phyloP scores from a whole-genome alignment of 2,113 vertebrate species.

The Lamprologus ornatipinnis region DNA sequence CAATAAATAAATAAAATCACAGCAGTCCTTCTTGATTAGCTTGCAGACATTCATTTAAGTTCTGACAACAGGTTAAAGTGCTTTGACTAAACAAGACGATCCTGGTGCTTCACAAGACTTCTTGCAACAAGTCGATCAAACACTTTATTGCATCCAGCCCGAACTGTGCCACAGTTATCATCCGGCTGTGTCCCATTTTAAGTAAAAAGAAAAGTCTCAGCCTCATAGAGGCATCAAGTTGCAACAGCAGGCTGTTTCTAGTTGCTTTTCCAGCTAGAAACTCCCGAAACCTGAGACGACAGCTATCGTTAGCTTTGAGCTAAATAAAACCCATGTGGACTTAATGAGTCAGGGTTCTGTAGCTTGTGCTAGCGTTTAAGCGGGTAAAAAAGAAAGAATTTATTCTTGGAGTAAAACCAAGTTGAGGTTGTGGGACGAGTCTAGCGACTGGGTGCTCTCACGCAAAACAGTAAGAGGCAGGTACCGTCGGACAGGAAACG shows the following conservation, averaged over 20 bases:
- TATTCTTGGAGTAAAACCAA: constrained; percentile 13
- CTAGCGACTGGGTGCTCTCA: constrained; percentile 9
- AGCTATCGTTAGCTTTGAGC: neutral
- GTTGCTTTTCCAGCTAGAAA: constrained; percentile 10
- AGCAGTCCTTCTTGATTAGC: neutral
- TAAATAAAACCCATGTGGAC: constrained; percentile 6
- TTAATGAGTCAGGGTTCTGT: neutral
- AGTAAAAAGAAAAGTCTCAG: neutral
- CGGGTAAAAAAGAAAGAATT: neutral
- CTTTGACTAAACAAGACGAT: neutral
- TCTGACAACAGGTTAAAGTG: neutral
- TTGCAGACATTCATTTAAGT: neutral
- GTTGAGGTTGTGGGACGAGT: constrained; percentile 11
- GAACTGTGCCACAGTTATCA: neutral
- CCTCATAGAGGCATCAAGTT: neutral
- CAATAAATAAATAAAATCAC: neutral
- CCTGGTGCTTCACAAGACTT: neutral
- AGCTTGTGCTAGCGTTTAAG: neutral
- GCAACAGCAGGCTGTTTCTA: neutral
- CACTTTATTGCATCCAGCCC: neutral
- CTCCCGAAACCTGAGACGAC: neutral
- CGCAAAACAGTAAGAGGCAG: neutral
- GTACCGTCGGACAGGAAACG: neutral
- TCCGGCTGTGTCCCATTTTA: neutral
- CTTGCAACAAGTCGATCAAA: neutral